A percentile compares a stretch with the other conserved stretches of the same genome.
These are phyloP conservation scores for Polyommatus icarus DNA, from an alignment of 2,888 invertebrate genomes.

Conservation along the genomic window DNA sequence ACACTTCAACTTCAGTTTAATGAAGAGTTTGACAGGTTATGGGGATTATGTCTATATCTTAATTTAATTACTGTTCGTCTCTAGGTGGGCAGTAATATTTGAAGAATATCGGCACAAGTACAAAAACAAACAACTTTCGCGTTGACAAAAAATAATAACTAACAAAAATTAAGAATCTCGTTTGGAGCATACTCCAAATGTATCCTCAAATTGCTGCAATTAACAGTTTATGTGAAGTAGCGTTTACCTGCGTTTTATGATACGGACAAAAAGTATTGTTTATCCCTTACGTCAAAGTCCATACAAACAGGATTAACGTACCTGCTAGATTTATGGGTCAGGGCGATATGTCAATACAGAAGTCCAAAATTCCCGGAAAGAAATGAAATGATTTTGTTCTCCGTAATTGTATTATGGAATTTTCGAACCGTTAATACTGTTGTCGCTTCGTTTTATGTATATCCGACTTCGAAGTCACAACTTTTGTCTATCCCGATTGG, in stretches of 20 bases:
- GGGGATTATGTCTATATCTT: no score
- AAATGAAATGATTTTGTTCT: constrained; percentile 23
- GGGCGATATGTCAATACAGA: constrained; percentile 24
- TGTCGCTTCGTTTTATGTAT: constrained; percentile 9
- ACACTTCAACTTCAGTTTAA: no score
- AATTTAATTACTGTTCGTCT: no score
- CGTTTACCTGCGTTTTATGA: constrained; percentile 28
- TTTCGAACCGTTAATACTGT: constrained; percentile 10
- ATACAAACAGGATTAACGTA: constrained; percentile 64
- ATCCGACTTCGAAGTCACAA: neutral
- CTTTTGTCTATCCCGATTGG: constrained; percentile 7
- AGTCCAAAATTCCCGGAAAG: constrained; percentile 20
- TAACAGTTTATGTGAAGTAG: constrained; percentile 15
- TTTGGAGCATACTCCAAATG: constrained; percentile 24
- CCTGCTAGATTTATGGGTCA: constrained; percentile 31
- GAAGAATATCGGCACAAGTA: neutral
- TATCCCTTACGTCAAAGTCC: constrained; percentile 68
- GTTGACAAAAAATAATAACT: constrained; percentile 15
- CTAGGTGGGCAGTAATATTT: neutral
- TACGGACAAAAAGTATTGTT: constrained; percentile 54
- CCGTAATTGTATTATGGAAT: constrained; percentile 24
- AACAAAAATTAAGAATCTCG: constrained; percentile 25
- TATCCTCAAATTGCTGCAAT: constrained; percentile 23
- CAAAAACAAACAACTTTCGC: neutral
- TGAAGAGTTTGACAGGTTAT: no score